Evolutionary conservation across 1,140 invertebrate genomes (phyloP).

Genomic region (Plutomurus gul): DNA sequence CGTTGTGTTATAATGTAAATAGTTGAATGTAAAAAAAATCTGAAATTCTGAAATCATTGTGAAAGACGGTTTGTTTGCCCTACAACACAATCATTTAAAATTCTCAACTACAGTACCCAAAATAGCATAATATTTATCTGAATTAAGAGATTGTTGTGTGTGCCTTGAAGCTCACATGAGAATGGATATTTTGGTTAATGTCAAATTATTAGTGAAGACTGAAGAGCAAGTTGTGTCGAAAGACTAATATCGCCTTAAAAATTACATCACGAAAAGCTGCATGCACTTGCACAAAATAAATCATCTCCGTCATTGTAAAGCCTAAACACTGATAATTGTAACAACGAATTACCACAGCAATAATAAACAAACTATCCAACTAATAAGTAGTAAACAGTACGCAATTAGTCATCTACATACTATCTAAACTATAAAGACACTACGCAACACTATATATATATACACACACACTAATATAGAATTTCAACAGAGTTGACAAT

Average conservation of each 20-base stretch:
- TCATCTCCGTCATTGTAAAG: not conserved
- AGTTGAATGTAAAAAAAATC: not conserved
- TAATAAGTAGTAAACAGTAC: not conserved
- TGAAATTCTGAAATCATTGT: not conserved
- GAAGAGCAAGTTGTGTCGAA: not conserved
- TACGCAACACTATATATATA: not conserved
- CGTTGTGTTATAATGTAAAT: constrained; percentile 19
- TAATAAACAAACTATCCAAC: not conserved
- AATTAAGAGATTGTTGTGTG: no score
- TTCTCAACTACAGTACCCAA: no score
- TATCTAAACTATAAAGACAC: not conserved
- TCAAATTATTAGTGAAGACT: no score
- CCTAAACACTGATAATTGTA: not conserved
- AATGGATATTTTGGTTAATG: no score
- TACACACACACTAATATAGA: no score
- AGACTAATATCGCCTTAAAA: not conserved
- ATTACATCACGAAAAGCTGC: not conserved
- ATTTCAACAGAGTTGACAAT: not conserved
- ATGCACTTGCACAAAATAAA: not conserved
- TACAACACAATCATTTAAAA: not conserved
- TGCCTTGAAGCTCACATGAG: no score
- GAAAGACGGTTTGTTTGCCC: not conserved
- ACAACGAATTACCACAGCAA: not conserved
- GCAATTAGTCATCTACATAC: not conserved
- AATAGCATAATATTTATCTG: constrained; percentile 6